Conservation (phyloP, 2,797 vertebrate genomes). For the Molossus alvarezi region DNA sequence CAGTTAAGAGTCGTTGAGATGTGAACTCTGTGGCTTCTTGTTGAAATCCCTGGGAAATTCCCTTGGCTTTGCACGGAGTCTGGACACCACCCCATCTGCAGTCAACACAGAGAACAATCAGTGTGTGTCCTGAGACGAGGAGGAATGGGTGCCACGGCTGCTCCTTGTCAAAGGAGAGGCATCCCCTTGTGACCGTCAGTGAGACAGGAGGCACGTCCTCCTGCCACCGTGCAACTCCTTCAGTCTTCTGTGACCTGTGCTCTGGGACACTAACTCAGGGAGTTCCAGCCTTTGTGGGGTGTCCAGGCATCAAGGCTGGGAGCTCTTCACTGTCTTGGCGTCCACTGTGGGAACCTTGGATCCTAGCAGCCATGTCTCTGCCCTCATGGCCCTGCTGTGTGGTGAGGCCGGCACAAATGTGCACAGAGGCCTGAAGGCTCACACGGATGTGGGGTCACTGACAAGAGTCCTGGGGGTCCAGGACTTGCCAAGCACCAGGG, state of each 20-base stretch:
- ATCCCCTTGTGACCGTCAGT: background rate
- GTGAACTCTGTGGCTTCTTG: background rate
- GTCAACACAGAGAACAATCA: background rate
- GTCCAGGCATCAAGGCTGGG: background rate
- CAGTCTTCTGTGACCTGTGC: background rate
- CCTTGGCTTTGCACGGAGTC: background rate
- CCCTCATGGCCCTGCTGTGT: background rate
- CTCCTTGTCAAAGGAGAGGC: background rate
- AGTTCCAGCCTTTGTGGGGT: background rate
- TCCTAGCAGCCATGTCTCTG: background rate
- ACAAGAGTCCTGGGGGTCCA: background rate
- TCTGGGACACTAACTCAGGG: background rate
- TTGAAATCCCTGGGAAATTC: background rate
- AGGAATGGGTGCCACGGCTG: rapidly evolving
- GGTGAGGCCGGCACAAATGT: background rate
- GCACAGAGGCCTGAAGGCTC: background rate
- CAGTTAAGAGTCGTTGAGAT: background rate
- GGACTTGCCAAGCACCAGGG: background rate
- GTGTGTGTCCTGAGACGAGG: rapidly evolving
- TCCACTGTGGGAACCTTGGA: background rate
- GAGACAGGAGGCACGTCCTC: background rate
- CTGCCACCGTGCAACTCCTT: background rate
- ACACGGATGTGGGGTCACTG: background rate
- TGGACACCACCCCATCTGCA: no score
- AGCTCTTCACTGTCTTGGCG: background rate